A percentile compares a stretch with the other conserved stretches of the same genome.
These are phyloP conservation scores for Tetanocera ferruginea DNA, from an alignment of 2,888 invertebrate genomes.

Conservation along the genomic window DNA sequence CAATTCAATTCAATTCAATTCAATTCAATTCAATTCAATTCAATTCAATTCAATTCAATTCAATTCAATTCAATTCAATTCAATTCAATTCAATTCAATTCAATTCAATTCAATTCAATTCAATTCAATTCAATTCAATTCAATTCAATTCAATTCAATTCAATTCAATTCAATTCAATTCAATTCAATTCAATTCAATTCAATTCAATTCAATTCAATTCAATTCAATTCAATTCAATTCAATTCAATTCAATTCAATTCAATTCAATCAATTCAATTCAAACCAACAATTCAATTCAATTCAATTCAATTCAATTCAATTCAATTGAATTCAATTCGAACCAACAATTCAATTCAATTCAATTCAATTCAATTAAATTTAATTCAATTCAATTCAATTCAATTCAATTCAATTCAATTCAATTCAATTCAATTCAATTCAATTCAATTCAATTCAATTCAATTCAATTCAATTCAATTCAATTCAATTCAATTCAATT, in stretches of 20 bases:
- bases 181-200: constrained; percentile 39
- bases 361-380: constrained; percentile 39
- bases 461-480: constrained; percentile 40
- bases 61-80: constrained; percentile 35
- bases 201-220: constrained; percentile 39
- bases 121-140: constrained; percentile 38
- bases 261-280: constrained; percentile 40
- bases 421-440: constrained; percentile 39
- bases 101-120: constrained; percentile 37
- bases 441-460: constrained; percentile 37
- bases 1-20: constrained; percentile 35
- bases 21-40: constrained; percentile 34
- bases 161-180: constrained; percentile 37
- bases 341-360: constrained; percentile 38
- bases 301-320: too few relatives aligned
- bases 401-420: constrained; percentile 28
- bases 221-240: constrained; percentile 39
- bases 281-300: too few relatives aligned
- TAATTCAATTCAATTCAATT: constrained; percentile 37
- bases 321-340: too few relatives aligned
- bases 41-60: constrained; percentile 35
- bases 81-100: constrained; percentile 36
- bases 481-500: too few relatives aligned
- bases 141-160: constrained; percentile 38
- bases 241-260: constrained; percentile 38